phyloP scores from a whole-genome alignment of 2,113 vertebrate genomes.

The Malaclemys terrapin region DNA sequence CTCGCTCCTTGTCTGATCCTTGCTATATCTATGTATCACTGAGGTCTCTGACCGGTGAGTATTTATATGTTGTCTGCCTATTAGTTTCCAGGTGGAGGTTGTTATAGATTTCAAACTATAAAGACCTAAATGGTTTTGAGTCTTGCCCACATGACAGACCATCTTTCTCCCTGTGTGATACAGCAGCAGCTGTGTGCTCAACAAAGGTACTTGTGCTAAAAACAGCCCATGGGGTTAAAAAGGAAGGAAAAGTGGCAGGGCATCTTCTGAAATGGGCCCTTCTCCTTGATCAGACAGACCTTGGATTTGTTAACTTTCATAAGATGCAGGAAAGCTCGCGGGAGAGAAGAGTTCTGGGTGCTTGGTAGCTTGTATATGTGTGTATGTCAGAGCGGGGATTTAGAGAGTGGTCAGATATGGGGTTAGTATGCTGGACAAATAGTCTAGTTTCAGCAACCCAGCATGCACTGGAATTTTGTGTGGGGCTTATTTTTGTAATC shows the following conservation, averaged over 20 bases:
- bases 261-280: not conserved
- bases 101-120: not conserved
- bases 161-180: not conserved
- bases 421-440: not conserved
- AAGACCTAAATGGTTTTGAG: not conserved
- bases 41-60: not conserved
- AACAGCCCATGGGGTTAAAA: not conserved
- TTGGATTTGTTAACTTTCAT: not conserved
- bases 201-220: not conserved
- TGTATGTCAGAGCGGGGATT: rapidly evolving
- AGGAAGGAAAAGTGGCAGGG: not conserved
- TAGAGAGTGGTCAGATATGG: not conserved
- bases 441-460: not conserved
- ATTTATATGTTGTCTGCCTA: not conserved
- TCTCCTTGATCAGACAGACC: not conserved
- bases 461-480: conserved; percentile 1
- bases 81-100: not conserved
- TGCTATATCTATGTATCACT: not conserved
- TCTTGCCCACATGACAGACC: not conserved
- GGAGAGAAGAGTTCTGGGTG: not conserved
- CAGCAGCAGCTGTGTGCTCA: not conserved
- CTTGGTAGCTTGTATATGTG: not conserved
- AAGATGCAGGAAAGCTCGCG: not conserved
- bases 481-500: not conserved
- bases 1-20: not conserved